Evolutionary conservation across 2,797 vertebrate genomes (phyloP).

Genomic region (Pipistrellus pipistrellus): DNA sequence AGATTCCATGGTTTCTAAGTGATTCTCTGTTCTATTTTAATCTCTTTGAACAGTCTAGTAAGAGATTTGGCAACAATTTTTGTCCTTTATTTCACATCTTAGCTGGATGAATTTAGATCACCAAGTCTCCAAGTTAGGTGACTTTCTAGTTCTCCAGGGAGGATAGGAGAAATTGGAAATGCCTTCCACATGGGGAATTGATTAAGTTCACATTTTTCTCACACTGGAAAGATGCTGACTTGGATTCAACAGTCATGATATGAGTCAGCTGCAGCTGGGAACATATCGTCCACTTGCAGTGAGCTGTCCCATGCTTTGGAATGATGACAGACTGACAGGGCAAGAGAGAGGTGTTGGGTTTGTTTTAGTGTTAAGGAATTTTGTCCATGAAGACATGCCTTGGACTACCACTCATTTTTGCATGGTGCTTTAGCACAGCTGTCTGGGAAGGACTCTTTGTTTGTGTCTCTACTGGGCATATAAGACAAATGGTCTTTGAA

Average conservation of each 20-base stretch:
- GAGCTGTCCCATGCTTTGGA: slow-evolving; percentile 74
- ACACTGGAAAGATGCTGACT: slow-evolving; percentile 71
- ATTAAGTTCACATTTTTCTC: slow-evolving; percentile 80
- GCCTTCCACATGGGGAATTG: slow-evolving; percentile 73
- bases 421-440: slow-evolving; percentile 56
- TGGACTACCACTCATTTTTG: slow-evolving; percentile 64
- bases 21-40: slow-evolving; percentile 45
- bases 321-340: slow-evolving; percentile 48
- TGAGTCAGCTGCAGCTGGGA: slow-evolving; percentile 82
- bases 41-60: slow-evolving; percentile 44
- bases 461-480: slow-evolving; percentile 55
- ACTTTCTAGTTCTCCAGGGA: slow-evolving; percentile 65
- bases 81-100: slow-evolving; percentile 65
- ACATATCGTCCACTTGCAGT: slow-evolving; percentile 79
- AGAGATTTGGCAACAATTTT: slow-evolving; percentile 42
- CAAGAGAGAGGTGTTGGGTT: slow-evolving; percentile 51
- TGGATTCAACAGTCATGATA: slow-evolving; percentile 71
- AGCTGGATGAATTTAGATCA: slow-evolving; percentile 38
- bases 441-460: slow-evolving; percentile 55
- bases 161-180: slow-evolving; percentile 76
- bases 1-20: slow-evolving; percentile 49
- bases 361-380: slow-evolving; percentile 57
- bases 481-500: slow-evolving; percentile 60
- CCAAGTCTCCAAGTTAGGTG: slow-evolving; percentile 68
- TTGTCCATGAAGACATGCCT: slow-evolving; percentile 69